Evolutionary conservation across 2,113 vertebrate species (phyloP).

Genomic region (Oenanthe melanoleuca): DNA sequence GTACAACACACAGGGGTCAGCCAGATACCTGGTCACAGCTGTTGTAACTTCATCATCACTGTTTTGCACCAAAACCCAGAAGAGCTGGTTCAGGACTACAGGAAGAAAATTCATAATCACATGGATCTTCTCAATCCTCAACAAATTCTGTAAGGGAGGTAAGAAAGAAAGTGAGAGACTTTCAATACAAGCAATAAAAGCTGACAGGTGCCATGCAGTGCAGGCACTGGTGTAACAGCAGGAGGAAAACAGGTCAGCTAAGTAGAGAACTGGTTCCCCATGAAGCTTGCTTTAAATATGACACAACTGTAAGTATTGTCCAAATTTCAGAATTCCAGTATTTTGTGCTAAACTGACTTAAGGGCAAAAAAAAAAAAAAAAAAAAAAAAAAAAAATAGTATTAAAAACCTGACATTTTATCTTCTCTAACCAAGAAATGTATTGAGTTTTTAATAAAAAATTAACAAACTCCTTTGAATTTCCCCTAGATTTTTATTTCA

Average conservation of each 20-base stretch:
- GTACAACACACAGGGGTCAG: not conserved
- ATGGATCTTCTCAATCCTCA: conserved; percentile 93
- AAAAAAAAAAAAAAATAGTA: not conserved
- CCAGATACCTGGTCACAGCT: conserved; percentile 88
- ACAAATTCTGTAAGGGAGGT: conserved; percentile 81
- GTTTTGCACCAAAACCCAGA: conserved; percentile 91
- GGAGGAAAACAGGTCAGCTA: not conserved
- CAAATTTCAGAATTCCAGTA: not conserved
- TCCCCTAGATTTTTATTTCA: not conserved
- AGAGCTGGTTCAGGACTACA: conserved; percentile 94
- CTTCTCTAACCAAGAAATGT: not conserved
- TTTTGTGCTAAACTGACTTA: not conserved
- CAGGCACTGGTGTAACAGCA: not conserved
- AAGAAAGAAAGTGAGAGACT: not conserved
- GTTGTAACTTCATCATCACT: conserved; percentile 87
- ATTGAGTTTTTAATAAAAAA: not conserved
- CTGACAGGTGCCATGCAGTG: not conserved
- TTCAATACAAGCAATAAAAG: not conserved
- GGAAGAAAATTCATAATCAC: conserved; percentile 94
- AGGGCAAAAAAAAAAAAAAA: fast-evolving
- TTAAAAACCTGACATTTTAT: not conserved
- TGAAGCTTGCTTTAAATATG: not conserved
- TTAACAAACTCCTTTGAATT: not conserved
- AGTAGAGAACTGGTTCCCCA: not conserved
- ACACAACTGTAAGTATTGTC: not conserved